Conservation (phyloP, 2,888 invertebrate species). For the Choristoneura rosaceana region DNA sequence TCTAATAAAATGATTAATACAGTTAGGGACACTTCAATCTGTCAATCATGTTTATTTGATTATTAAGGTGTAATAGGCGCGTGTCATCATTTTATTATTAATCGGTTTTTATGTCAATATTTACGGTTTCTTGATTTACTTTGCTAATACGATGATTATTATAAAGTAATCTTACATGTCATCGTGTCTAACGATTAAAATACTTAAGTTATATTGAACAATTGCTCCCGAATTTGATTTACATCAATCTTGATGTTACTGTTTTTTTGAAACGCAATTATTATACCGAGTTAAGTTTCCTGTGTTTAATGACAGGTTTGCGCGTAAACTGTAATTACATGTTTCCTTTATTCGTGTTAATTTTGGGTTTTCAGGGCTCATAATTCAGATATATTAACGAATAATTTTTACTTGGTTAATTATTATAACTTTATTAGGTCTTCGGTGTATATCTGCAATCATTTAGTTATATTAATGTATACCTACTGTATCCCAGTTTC, state of each 20-base stretch:
- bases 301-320: conserved; percentile 17
- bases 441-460: neutral
- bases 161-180: conserved; percentile 27
- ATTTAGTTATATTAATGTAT: neutral
- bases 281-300: conserved; percentile 2
- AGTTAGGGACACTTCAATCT: conserved; percentile 26
- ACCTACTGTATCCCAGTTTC: neutral
- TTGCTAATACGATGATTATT: conserved; percentile 27
- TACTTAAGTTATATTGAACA: conserved; percentile 6
- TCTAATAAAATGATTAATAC: conserved; percentile 38
- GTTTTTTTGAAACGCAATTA: neutral
- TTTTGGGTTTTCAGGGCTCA: conserved; percentile 9
- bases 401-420: conserved; percentile 2
- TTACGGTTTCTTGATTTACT: conserved; percentile 35
- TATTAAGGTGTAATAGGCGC: conserved; percentile 17
- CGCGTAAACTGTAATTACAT: conserved; percentile 6
- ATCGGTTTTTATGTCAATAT: conserved; percentile 32
- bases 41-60: conserved; percentile 16
- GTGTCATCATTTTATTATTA: conserved; percentile 32
- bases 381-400: neutral
- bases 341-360: conserved; percentile 12
- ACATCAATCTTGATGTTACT: neutral
- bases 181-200: conserved; percentile 26
- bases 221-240: conserved; percentile 4
- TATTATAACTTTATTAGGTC: neutral